Evolutionary conservation across 2,113 vertebrate species (phyloP), one percentile per base, ranked within the genome.

Genomic region (Peromyscus maniculatus): DNA sequence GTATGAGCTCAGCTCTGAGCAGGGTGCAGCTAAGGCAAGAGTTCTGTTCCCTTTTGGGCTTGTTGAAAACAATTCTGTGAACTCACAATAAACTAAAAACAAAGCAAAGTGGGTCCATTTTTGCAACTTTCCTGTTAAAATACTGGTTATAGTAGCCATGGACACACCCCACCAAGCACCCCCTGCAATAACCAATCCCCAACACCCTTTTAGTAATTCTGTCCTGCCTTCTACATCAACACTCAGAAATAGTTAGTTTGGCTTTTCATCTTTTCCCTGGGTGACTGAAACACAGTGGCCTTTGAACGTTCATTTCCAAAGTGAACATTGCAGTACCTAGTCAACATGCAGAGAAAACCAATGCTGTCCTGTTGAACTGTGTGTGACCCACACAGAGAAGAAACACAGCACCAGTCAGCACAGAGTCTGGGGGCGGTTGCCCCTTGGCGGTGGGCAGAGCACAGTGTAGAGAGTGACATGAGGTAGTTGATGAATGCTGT

Each of bases 401-500:
- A 95, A 96, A 91, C 15, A 4, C 13, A 62, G 66, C 4, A 24
- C 11, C 43, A 46, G 43, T 96, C 89, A 87, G 69, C 55, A 83
- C 13, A 11, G 78, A 98, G 55, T 77, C 86, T 80, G 87, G 28
- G 1, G 84, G 80, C 62, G 11, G 31, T 59, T 59, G 16, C 80
- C 80, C 66, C 52, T 71, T 59, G 24, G 62, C 86, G 5, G 49
- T 75, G 89, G 93, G 89, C 46, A 0, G 33, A 52, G n/a, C 71
- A n/a, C 77, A 59, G 82, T 17, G 86, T 78, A 96, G 91, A 67
- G 39, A 89, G 62, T 31, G 12, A 55, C 19, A 28, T 7, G n/a
- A 67, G 52, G 84, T 88, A 95, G 87, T 80, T 16, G 28, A 36
- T 74, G 52, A 72, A 97, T 99, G 98, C 98, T 99, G 99, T 99